Base-by-base conservation (phyloP, 2,113 vertebrate species). In the Procapra przewalskii region DNA sequence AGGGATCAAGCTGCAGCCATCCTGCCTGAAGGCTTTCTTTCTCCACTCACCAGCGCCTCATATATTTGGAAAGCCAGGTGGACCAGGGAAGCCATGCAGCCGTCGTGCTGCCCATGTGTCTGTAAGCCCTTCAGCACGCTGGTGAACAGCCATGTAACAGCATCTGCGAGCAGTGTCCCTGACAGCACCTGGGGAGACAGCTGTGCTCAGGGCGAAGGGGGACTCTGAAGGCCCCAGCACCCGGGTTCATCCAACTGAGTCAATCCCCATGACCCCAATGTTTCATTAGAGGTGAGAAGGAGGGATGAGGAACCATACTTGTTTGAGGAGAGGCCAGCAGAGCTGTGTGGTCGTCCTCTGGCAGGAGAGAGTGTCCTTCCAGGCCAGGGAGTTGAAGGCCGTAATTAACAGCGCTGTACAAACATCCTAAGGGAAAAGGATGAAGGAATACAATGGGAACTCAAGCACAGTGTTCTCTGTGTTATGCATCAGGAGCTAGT, bases 21-120 rank as follows among this genome's bases (percentile, higher is more conserved):
- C n/a, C n/a, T 13, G 19, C 43, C 54, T 21, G 62, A n/a, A 3
- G 7, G 43, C 6, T 12, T 54, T 43, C 9, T 25, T 54, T 48
- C 15, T 29, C 48, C 52, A 97, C 98, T 98, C 97, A 99, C 99
- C 99, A 99, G 98, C 25, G 99, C 99, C 92, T 99, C 99, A 7
- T 99, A 99, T 98, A 99, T 99, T 98, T 99, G 99, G 99, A 99
- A 99, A n/a, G 99, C 99, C 98, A 99, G 98, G 95, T 99, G 99
- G 95, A 99, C 99, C 50, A 99, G 99, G 40, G 99, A 99, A 12
- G 99, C 98, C 97, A 99, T 99, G 98, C 99, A 99, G 93, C 99
- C 99, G 1, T 99, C 99, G 0, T 99, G 99, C 97, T 99, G 99
- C 67, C 99, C 99, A 0, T 99, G 99, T 40, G 99, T 98, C 98